Percentiles rank a stretch among this genome's conserved stretches.
phyloP scores from a whole-genome alignment of 2,113 vertebrate genomes.

The Callopanchax toddi region DNA sequence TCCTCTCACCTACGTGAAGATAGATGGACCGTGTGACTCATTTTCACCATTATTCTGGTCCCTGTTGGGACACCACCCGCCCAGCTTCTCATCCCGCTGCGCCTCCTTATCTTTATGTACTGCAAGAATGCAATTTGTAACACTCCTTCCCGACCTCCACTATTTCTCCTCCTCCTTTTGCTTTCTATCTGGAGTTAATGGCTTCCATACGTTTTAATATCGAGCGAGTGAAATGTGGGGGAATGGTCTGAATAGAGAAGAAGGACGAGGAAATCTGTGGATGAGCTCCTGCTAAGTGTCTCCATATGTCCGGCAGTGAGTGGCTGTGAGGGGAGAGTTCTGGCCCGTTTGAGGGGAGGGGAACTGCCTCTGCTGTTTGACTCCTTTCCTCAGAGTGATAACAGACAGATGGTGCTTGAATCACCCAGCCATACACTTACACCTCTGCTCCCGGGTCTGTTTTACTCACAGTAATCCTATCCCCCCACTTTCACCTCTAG shows the following conservation, averaged over 20 bases:
- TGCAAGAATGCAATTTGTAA: slow-evolving; percentile 50
- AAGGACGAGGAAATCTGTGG: slow-evolving; percentile 72
- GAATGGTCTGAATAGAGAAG: slow-evolving; percentile 41
- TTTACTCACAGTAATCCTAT: slow-evolving; percentile 45
- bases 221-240: slow-evolving; percentile 49
- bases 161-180: slow-evolving; percentile 18
- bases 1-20: slow-evolving; percentile 12
- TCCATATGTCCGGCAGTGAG: slow-evolving; percentile 73
- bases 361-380: slow-evolving; percentile 25
- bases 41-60: slow-evolving; percentile 20
- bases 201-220: slow-evolving; percentile 74
- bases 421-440: slow-evolving; percentile 38
- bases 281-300: slow-evolving; percentile 81
- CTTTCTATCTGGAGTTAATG: slow-evolving; percentile 62
- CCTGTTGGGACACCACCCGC: slow-evolving; percentile 21
- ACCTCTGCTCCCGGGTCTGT: slow-evolving; percentile 42
- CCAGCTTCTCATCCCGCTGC: slow-evolving; percentile 29
- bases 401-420: slow-evolving; percentile 48
- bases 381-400: slow-evolving; percentile 50
- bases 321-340: slow-evolving; percentile 45
- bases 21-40: slow-evolving; percentile 32
- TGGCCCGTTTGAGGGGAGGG: slow-evolving; percentile 28
- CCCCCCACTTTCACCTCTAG: slow-evolving; percentile 39
- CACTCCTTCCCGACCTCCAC: slow-evolving; percentile 23
- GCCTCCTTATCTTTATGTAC: slow-evolving; percentile 37